Evolutionary conservation across 2,888 invertebrate species (phyloP).

Genomic region (Drosophila setosimentum): DNA sequence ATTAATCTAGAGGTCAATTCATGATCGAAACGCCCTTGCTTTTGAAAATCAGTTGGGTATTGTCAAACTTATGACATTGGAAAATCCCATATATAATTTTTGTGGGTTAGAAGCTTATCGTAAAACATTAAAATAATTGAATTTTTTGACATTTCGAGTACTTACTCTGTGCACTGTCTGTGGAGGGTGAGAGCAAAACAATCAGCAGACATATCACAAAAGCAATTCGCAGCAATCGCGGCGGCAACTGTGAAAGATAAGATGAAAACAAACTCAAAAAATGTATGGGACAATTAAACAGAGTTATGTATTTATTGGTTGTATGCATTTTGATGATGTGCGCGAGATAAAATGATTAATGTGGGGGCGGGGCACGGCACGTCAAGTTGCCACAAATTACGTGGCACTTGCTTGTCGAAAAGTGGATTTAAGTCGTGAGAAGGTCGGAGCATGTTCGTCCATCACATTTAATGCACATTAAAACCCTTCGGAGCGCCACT

Average conservation of each 20-base stretch:
- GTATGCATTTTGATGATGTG: constrained; percentile 39
- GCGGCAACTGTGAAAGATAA: constrained; percentile 87
- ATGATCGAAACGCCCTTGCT: constrained; percentile 2
- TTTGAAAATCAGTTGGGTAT: background rate
- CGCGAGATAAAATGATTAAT: constrained; percentile 60
- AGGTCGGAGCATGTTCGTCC: constrained; percentile 55
- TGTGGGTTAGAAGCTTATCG: background rate
- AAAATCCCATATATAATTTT: background rate
- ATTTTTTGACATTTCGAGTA: constrained; percentile 50
- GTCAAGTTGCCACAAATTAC: constrained; percentile 74
- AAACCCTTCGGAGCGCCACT: constrained; percentile 43
- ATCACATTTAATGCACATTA: constrained; percentile 2
- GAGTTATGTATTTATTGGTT: constrained; percentile 24
- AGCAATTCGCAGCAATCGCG: constrained; percentile 87
- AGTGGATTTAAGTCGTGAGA: constrained; percentile 47
- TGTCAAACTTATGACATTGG: background rate
- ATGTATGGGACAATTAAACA: constrained; percentile 59
- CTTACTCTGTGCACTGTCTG: constrained; percentile 87
- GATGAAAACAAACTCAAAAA: constrained; percentile 36
- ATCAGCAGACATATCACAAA: constrained; percentile 87
- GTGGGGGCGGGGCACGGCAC: constrained; percentile 59
- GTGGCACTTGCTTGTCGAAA: constrained; percentile 68
- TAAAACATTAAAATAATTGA: background rate
- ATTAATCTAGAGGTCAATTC: background rate
- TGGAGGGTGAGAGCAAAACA: constrained; percentile 87